Base-by-base conservation (phyloP, 2,113 vertebrate species). In the Shinisaurus crocodilurus region DNA sequence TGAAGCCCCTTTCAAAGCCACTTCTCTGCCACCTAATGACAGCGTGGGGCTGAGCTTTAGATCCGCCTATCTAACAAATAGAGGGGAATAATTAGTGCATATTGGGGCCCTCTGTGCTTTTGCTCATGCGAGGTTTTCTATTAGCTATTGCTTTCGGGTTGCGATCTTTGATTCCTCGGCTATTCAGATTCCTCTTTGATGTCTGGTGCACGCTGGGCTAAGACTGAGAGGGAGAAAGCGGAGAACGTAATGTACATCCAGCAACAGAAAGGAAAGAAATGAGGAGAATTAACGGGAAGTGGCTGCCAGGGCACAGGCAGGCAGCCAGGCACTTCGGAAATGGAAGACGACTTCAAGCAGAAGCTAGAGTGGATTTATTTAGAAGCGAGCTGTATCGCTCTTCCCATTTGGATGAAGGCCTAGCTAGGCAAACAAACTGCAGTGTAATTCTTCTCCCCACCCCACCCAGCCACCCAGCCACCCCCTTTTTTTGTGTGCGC, bases 131-230 rank as follows among this genome's bases (percentile, higher is more conserved):
- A n/a, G 63, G 16, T 83, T 74, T 90, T 76, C 93, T 91, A 72
- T 91, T 88, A 94, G 84, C 4, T 10, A 1, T 12, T 88, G 92
- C 90, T 93, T 63, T n/a, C n/a, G 54, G 91, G 93, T 93, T 89
- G 90, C 76, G 85, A 90, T 92, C 94, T 93, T 88, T 0, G 5
- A 91, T 92, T 90, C 94, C 15, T 91, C 82, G 8, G 90, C 85
- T 92, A 90, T 74, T 86, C 90, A 86, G 85, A 40, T 82, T 91
- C 88, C 67, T 84, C 92, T 96, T 93, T 96, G 95, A 95, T 95
- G 93, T 93, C 84, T 0, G 5, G 89, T 89, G 37, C 2, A 70
- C 89, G n/a, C 74, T 84, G 93, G 93, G 89, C 87, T 91, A 80
- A 91, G 88, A 79, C 88, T 85, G 89, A 90, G 29, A 77, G 65